Base-by-base conservation (phyloP, 2,797 vertebrate species). In the Apogon hyalosoma region DNA sequence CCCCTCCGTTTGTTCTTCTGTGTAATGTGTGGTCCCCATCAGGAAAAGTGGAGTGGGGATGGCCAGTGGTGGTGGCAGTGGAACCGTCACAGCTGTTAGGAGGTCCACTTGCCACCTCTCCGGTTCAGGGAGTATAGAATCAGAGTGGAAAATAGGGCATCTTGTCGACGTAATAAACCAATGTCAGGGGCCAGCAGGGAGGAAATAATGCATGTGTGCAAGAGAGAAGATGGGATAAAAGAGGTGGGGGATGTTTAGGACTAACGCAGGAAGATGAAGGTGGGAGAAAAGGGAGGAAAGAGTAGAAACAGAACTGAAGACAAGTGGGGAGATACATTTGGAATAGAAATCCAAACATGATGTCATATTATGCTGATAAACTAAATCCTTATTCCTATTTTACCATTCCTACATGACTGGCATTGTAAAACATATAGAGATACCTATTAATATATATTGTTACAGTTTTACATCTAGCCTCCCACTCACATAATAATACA, bases 1-100 rank as follows among this genome's bases (percentile, higher is more conserved):
- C 21, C 46, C 14, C 4, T 28, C 24, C 24, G 6, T 28, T 28
- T 14, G 11, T 69, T 67, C 46, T 79, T 59, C 65, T 15, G 50
- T 80, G 60, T 69, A 82, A 83, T 80, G 80, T 88, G 84, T 87
- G 84, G 81, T 86, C 83, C 55, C 55, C 59, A 39, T 79, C 51
- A 72, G 48, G 36, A 58, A 60, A 78, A 49, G 55, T 64, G 58
- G 19, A 24, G 56, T 62, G 69, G 67, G 49, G 52, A 73, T 2
- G n/a, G 55, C 41, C 46, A 33, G 75, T 6, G 68, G 78, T 69
- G 68, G 61, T 72, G 79, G 76, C 84, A 41, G 62, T 87, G 77
- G 87, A 90, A 85, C 64, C 68, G 87, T 87, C 77, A 84, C 64
- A 71, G 75, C 67, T 80, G 66, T 79, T 79, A 77, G 64, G 68